Conservation (phyloP, 2,797 vertebrate species). For the Pelobates cultripes region DNA sequence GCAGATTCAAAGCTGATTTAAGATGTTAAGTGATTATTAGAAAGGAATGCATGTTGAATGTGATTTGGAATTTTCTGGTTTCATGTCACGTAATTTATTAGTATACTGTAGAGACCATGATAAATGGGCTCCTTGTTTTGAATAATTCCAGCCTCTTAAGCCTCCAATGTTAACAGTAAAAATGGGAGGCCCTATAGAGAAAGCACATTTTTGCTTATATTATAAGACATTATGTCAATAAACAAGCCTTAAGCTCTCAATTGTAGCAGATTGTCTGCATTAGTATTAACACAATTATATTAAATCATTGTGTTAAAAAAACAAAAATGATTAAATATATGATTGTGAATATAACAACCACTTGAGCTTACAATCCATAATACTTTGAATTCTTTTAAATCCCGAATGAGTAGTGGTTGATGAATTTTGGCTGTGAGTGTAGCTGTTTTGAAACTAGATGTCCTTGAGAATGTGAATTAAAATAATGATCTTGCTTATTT, state of each 20-base stretch:
- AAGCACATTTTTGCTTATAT: not conserved
- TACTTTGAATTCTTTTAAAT: too few relatives aligned
- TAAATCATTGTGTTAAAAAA: not conserved
- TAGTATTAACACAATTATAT: too few relatives aligned
- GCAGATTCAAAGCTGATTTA: too few relatives aligned
- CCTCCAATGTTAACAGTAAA: not conserved
- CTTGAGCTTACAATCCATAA: too few relatives aligned
- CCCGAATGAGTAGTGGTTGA: too few relatives aligned
- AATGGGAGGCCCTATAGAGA: not conserved
- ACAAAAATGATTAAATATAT: not conserved
- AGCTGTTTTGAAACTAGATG: too few relatives aligned
- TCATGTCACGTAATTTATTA: slow-evolving; percentile 20
- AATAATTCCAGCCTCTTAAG: slow-evolving; percentile 8
- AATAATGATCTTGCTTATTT: too few relatives aligned
- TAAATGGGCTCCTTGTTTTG: not conserved
- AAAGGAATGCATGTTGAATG: not conserved
- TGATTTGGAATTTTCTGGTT: not conserved
- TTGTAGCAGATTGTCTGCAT: not conserved
- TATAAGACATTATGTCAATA: not conserved
- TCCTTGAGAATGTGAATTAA: too few relatives aligned
- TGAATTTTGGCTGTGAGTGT: too few relatives aligned
- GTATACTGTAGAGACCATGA: not conserved
- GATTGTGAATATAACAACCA: too few relatives aligned
- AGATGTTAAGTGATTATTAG: not conserved
- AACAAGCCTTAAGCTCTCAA: not conserved